These are phyloP conservation scores for Ciconia maguari DNA, from an alignment of 2,113 vertebrate species.

Conservation along the genomic window DNA sequence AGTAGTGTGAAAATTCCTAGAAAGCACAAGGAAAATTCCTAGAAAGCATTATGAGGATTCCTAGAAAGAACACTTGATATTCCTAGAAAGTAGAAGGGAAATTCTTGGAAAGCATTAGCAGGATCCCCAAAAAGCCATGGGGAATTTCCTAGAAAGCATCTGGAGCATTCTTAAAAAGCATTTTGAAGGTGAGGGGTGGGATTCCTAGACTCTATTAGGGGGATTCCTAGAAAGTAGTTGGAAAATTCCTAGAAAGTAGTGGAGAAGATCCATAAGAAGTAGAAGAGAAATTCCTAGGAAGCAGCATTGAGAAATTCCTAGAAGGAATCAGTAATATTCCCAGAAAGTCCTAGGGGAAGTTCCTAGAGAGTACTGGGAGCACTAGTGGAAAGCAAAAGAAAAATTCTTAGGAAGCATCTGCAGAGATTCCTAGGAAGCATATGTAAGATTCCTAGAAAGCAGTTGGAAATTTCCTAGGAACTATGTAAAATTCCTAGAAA, in stretches of 20 bases:
- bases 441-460: neutral
- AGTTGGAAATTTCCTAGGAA: neutral
- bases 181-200: too few relatives aligned
- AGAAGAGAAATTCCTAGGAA: neutral
- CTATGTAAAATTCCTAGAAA: neutral
- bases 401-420: neutral
- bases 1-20: neutral
- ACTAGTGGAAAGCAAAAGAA: neutral
- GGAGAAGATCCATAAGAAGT: neutral
- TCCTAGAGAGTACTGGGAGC: neutral
- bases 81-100: neutral
- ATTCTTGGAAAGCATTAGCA: neutral
- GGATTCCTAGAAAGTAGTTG: neutral
- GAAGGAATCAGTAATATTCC: neutral
- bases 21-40: neutral
- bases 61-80: too few relatives aligned
- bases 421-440: neutral
- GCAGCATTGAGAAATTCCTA: neutral
- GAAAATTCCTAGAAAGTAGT: neutral
- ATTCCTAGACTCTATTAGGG: too few relatives aligned
- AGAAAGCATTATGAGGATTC: neutral
- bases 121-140: rapidly evolving
- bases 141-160: too few relatives aligned
- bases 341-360: neutral
- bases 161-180: too few relatives aligned